Percentiles rank a stretch among this genome's conserved stretches.
Evolutionary conservation across 2,113 vertebrate species (phyloP).

Genomic region (Zosterops hypoxanthus): DNA sequence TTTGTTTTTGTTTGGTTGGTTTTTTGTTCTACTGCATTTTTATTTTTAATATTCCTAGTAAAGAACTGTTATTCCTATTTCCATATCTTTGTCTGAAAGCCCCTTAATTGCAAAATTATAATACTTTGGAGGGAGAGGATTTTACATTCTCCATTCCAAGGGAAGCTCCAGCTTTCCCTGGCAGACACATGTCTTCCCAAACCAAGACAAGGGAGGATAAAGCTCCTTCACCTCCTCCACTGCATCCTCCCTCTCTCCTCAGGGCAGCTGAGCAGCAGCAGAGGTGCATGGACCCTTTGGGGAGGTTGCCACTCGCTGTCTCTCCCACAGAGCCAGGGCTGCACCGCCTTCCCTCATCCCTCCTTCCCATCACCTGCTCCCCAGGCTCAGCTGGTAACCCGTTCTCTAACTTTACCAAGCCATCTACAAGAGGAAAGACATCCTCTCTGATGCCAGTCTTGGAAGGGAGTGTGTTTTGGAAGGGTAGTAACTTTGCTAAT

Average conservation of each 20-base stretch:
- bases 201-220: neutral
- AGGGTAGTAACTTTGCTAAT: neutral
- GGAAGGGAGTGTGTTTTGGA: neutral
- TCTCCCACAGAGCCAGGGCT: neutral
- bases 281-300: fast-evolving
- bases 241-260: fast-evolving
- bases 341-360: fast-evolving
- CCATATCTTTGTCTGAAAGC: neutral
- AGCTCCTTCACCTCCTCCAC: neutral
- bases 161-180: neutral
- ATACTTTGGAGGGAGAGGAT: neutral
- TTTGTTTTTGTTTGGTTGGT: no score
- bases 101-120: neutral
- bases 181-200: neutral
- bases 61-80: no score
- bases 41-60: no score
- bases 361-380: neutral
- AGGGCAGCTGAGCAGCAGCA: neutral
- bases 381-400: neutral
- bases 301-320: fast-evolving
- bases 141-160: neutral
- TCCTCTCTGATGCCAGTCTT: neutral
- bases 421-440: neutral
- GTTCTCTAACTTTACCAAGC: neutral
- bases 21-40: no score